Evolutionary conservation across 2,113 vertebrate species (phyloP).

Genomic region (Gorilla gorilla): DNA sequence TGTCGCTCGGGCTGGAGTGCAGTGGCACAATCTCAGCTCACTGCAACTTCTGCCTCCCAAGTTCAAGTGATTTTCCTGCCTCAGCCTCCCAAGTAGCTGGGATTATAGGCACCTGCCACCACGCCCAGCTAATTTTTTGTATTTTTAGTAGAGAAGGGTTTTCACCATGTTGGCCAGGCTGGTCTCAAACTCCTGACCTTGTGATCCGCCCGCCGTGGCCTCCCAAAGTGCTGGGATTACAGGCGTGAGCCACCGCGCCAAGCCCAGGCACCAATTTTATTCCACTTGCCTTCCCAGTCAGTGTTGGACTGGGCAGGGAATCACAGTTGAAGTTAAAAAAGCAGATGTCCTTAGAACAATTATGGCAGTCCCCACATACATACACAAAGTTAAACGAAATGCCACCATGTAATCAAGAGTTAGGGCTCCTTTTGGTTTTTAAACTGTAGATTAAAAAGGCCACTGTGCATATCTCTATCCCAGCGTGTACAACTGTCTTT

Average conservation of each 20-base stretch:
- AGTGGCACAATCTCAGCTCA: too few relatives aligned
- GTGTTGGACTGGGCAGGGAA: neutral
- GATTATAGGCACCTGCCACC: too few relatives aligned
- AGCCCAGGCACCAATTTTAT: neutral
- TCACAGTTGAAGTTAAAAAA: neutral
- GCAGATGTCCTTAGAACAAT: neutral
- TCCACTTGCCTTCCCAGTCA: neutral
- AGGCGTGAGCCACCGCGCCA: too few relatives aligned
- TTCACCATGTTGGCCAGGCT: too few relatives aligned
- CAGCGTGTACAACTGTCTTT: neutral
- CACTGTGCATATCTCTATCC: neutral
- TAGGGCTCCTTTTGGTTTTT: neutral
- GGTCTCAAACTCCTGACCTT: too few relatives aligned
- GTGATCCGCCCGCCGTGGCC: rapidly evolving
- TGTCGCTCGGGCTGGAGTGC: rapidly evolving
- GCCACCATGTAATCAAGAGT: neutral
- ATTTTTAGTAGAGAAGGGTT: too few relatives aligned
- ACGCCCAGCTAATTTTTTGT: too few relatives aligned
- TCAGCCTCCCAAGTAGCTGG: too few relatives aligned
- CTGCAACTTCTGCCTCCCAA: too few relatives aligned
- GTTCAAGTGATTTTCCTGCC: too few relatives aligned
- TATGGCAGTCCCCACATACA: neutral
- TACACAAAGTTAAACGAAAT: neutral
- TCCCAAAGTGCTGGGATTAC: too few relatives aligned
- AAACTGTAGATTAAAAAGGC: neutral